Base-by-base conservation (phyloP, 2,888 invertebrate genomes). In the Muscina levida region DNA sequence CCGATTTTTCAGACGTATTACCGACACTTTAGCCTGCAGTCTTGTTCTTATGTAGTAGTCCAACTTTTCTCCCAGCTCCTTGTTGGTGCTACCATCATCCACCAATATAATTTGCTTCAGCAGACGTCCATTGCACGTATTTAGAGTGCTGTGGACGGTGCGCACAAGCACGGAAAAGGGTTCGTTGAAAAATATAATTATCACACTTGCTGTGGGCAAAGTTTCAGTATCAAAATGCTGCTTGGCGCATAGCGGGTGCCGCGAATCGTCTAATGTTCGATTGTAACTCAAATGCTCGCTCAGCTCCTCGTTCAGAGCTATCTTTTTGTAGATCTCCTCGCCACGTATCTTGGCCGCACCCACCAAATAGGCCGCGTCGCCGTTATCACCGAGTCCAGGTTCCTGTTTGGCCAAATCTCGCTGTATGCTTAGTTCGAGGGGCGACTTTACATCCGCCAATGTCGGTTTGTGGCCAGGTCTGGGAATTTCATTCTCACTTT, bases 31-130 rank as follows among this genome's bases (percentile, higher is more conserved):
- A 80, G 93, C 93, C 1, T 91, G 91, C 68, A 97, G 91, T 39
- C 95, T 91, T 1, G 95, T 95, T 51, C 92, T 90, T 62, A 98
- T 92, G 89, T 98, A 98, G 87, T 96, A 93, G 84, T 95, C 94
- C 70, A 98, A 91, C 85, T 95, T 94, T 75, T 93, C 95, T 87
- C 94, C 94, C 83, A 95, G 91, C 85, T 93, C 95, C 84, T 88
- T 93, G 91, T 96, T 93, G 46, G 96, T 95, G 83, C 97, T 97
- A 89, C 94, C 94, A 91, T 99, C 98, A 88, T 99, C 98, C n/a
- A 98, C 95, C 10, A 99, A 91, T 86, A 99, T 95, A 76, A 99
- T 95, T 91, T 99, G 98, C 88, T 97, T 95, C 13, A 99, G 82
- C 42, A 89, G 85, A 77, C 92, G 88, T 5, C 92, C 88, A 19